Percentiles rank a stretch among this genome's conserved stretches.
phyloP scores from a whole-genome alignment of 2,888 invertebrate genomes.

The Brachypalpus laphriformis region DNA sequence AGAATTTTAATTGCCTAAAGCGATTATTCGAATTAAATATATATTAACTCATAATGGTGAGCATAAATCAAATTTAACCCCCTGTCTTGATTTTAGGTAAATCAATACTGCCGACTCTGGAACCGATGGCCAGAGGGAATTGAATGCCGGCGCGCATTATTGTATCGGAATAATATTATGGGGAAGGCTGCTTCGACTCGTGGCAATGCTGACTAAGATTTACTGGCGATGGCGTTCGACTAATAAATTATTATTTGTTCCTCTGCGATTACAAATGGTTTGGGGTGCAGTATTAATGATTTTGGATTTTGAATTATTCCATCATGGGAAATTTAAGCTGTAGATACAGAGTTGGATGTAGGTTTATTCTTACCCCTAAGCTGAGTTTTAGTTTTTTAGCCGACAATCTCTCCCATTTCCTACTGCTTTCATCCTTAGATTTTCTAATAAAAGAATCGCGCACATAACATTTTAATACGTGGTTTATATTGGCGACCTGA shows the following conservation, averaged over 20 bases:
- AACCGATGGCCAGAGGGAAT: constrained; percentile 42
- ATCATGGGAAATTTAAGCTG: neutral
- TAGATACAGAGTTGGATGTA: neutral
- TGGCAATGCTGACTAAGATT: constrained; percentile 49
- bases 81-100: constrained; percentile 44
- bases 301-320: constrained; percentile 28
- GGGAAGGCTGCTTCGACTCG: constrained; percentile 25
- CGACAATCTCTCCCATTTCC: no score
- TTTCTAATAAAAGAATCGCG: no score
- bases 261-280: constrained; percentile 55
- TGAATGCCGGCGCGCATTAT: constrained; percentile 29
- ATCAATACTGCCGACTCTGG: constrained; percentile 48
- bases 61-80: constrained; percentile 67
- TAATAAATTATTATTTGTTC: constrained; percentile 55
- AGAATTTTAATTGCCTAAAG: constrained; percentile 64
- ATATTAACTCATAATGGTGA: constrained; percentile 61
- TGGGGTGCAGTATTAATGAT: constrained; percentile 36
- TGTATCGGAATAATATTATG: constrained; percentile 1
- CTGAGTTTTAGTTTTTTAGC: no score
- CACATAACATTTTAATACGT: no score
- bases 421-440: no score
- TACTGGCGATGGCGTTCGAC: constrained; percentile 33
- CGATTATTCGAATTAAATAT: constrained; percentile 63
- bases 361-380: no score
- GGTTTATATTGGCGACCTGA: no score